Evolutionary conservation across 2,113 vertebrate species (phyloP).

Genomic region (Paedocypris sp.): DNA sequence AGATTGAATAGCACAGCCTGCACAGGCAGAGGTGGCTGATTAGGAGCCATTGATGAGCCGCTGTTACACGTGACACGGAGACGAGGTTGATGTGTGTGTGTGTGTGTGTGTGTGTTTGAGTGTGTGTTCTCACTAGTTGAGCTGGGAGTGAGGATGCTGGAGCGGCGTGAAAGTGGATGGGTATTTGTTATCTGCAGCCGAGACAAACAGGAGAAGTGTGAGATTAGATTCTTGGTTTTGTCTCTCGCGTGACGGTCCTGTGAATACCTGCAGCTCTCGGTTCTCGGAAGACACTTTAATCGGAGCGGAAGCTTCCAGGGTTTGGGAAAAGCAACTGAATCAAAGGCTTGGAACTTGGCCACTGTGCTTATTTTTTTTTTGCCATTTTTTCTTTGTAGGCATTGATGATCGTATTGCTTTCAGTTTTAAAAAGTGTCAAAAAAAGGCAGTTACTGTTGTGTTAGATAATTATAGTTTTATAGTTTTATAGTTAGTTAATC

Average conservation of each 20-base stretch:
- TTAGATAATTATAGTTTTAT: no score
- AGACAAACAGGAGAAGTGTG: not conserved
- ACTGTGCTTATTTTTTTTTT: no score
- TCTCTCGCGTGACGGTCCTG: not conserved
- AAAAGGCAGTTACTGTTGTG: no score
- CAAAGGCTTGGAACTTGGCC: no score
- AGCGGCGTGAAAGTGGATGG: not conserved
- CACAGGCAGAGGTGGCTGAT: constrained; percentile 52
- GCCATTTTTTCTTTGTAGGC: no score
- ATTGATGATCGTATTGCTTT: no score
- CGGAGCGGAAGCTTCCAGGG: no score
- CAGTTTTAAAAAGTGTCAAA: no score
- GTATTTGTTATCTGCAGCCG: not conserved
- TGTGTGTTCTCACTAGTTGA: not conserved
- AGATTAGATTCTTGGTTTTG: constrained; percentile 15
- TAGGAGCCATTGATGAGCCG: constrained; percentile 45
- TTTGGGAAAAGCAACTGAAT: no score
- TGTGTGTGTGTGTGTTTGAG: not conserved
- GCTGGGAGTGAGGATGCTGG: not conserved
- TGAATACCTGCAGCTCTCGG: constrained; percentile 1
- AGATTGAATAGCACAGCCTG: constrained; percentile 50
- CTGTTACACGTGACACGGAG: constrained; percentile 42
- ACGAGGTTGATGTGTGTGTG: constrained; percentile 16
- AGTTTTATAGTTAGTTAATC: no score
- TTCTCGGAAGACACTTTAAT: no score